phyloP scores from a whole-genome alignment of 2,888 invertebrate genomes.

The Micoletzkya japonica region DNA sequence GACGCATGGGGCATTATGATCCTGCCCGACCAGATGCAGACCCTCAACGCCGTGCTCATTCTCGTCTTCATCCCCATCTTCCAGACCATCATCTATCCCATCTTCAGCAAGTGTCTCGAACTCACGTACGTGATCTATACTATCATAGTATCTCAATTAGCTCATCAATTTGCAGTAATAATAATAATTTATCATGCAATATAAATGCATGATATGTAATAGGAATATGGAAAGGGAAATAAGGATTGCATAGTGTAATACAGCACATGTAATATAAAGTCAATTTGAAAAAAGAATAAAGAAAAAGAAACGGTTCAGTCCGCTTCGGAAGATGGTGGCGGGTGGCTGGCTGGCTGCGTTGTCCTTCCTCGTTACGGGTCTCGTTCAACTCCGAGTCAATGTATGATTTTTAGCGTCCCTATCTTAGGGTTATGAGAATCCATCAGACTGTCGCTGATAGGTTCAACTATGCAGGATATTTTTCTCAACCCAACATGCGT shows the following conservation, averaged over 20 bases:
- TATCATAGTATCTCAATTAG: neutral
- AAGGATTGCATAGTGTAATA: no score
- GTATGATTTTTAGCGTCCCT: slow-evolving; percentile 33
- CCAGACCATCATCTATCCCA: slow-evolving; percentile 64
- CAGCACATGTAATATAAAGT: neutral
- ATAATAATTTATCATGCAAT: neutral
- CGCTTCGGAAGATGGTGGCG: slow-evolving; percentile 82
- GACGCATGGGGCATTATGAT: slow-evolving; percentile 44
- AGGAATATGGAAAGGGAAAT: neutral
- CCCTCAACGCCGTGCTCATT: slow-evolving; percentile 66
- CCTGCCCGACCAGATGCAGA: slow-evolving; percentile 57
- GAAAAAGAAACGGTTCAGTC: slow-evolving; percentile 71
- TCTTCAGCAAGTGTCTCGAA: slow-evolving; percentile 39
- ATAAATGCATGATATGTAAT: no score
- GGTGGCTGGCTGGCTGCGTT: slow-evolving; percentile 84
- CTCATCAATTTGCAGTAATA: neutral
- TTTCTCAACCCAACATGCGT: neutral
- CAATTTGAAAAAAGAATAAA: neutral
- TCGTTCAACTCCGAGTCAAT: slow-evolving; percentile 69
- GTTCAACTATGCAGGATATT: neutral
- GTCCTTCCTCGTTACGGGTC: slow-evolving; percentile 84
- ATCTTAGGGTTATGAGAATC: neutral
- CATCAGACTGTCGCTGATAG: neutral
- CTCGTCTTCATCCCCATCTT: slow-evolving; percentile 67
- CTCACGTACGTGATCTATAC: slow-evolving; percentile 44